Conservation (phyloP, 1,140 invertebrate genomes). For the Campoletis sonorensis region DNA sequence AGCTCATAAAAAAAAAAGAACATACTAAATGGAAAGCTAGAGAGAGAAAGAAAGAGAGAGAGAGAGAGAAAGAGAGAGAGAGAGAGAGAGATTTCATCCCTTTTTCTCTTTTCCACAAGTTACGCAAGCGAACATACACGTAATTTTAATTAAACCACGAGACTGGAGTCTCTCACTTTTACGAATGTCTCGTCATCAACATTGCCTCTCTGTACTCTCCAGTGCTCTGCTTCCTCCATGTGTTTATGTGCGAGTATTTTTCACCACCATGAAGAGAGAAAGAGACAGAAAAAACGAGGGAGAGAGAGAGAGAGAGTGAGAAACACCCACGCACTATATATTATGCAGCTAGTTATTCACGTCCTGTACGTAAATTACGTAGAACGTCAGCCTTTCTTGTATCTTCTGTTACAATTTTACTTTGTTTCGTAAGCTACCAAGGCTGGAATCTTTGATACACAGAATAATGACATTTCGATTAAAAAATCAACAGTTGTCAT, state of each 20-base stretch:
- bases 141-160: slow-evolving; percentile 76
- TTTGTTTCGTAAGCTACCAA: too few relatives aligned
- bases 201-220: slow-evolving; percentile 24
- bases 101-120: slow-evolving; percentile 46
- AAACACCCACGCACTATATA: slow-evolving; percentile 57
- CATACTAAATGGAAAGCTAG: slow-evolving; percentile 60
- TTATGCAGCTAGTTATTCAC: slow-evolving; percentile 73
- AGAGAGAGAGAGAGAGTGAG: slow-evolving; percentile 2
- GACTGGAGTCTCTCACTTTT: slow-evolving; percentile 60
- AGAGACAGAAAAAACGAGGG: neutral
- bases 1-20: slow-evolving; percentile 73
- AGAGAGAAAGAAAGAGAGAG: too few relatives aligned
- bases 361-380: slow-evolving; percentile 72
- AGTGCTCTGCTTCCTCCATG: slow-evolving; percentile 53
- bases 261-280: slow-evolving; percentile 38
- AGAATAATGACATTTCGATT: too few relatives aligned
- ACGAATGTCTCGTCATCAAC: slow-evolving; percentile 21
- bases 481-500: too few relatives aligned
- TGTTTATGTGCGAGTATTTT: slow-evolving; percentile 43
- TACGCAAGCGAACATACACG: slow-evolving; percentile 68
- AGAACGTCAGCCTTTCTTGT: slow-evolving; percentile 58
- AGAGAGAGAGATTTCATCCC: neutral
- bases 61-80: too few relatives aligned
- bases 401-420: slow-evolving; percentile 20
- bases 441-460: too few relatives aligned